Evolutionary conservation across 1,140 invertebrate genomes (phyloP).

Genomic region (Saccostrea cuccullata): DNA sequence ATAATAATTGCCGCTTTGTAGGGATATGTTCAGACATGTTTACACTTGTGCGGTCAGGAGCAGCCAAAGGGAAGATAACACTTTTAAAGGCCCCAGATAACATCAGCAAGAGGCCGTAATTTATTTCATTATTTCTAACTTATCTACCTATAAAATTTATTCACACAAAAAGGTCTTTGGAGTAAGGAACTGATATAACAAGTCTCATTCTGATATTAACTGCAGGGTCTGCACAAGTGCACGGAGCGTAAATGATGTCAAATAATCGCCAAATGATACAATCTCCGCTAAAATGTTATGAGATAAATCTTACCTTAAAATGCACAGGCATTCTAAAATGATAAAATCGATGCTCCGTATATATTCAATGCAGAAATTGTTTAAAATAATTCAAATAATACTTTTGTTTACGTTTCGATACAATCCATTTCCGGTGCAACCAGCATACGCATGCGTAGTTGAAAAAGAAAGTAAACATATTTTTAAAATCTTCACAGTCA

Average conservation of each 20-base stretch:
- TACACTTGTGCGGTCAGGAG: not conserved
- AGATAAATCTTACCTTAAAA: slow-evolving; percentile 21
- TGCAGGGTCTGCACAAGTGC: not conserved
- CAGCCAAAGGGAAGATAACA: slow-evolving; percentile 15
- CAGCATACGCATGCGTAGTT: not conserved
- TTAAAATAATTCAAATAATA: slow-evolving; percentile 16
- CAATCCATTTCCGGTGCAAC: slow-evolving; percentile 37
- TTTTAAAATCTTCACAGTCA: not conserved
- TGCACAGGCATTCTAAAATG: slow-evolving; percentile 23
- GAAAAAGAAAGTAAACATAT: slow-evolving; percentile 27
- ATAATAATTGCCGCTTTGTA: slow-evolving; percentile 3
- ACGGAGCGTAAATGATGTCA: not conserved
- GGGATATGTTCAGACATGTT: slow-evolving; percentile 25
- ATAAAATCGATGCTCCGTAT: not conserved
- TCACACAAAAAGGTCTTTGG: not conserved
- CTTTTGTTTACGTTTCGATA: slow-evolving; percentile 21
- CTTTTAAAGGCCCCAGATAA: slow-evolving; percentile 39
- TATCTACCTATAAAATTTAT: slow-evolving; percentile 10
- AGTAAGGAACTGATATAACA: not conserved
- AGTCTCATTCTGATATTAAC: not conserved
- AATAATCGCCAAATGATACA: not conserved
- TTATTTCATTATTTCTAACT: slow-evolving; percentile 14
- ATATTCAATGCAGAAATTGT: not conserved
- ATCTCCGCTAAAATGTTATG: not conserved
- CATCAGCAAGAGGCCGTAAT: not conserved